phyloP scores from a whole-genome alignment of 2,797 vertebrate species.

The Mus minutoides region DNA sequence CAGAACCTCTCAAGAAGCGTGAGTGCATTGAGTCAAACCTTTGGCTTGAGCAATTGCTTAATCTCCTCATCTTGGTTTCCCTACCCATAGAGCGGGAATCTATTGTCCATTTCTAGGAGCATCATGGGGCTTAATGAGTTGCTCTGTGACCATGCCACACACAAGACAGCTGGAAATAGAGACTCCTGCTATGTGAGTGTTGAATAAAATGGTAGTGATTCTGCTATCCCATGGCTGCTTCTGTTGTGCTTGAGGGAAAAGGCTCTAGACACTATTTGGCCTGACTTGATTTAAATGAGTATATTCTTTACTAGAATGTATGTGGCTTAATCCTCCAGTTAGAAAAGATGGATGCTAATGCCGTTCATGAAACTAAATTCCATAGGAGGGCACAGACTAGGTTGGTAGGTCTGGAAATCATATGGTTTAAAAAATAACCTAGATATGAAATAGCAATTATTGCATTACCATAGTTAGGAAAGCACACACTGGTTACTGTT shows the following conservation, averaged over 20 bases:
- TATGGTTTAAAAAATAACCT: background rate
- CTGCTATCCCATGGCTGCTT: background rate
- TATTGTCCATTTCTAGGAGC: background rate
- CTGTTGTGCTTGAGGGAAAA: background rate
- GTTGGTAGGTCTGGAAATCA: background rate
- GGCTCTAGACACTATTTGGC: background rate
- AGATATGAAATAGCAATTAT: slow-evolving; percentile 4
- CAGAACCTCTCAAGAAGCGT: background rate
- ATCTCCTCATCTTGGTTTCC: background rate
- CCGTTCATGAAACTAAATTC: background rate
- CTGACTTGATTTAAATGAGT: background rate
- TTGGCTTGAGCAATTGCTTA: background rate
- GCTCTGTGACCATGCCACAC: background rate
- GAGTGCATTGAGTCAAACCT: background rate
- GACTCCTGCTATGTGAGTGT: background rate
- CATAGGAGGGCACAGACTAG: background rate
- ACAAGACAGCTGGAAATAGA: background rate
- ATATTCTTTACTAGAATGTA: background rate
- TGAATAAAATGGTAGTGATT: background rate
- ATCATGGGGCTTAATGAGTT: background rate
- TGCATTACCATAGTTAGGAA: background rate
- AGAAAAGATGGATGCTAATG: slow-evolving; percentile 3
- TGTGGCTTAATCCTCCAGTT: slow-evolving; percentile 17
- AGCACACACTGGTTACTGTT: background rate
- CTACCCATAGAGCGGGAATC: background rate